Evolutionary conservation across 2,797 vertebrate species (phyloP).

Genomic region (Siniperca scherzeri): DNA sequence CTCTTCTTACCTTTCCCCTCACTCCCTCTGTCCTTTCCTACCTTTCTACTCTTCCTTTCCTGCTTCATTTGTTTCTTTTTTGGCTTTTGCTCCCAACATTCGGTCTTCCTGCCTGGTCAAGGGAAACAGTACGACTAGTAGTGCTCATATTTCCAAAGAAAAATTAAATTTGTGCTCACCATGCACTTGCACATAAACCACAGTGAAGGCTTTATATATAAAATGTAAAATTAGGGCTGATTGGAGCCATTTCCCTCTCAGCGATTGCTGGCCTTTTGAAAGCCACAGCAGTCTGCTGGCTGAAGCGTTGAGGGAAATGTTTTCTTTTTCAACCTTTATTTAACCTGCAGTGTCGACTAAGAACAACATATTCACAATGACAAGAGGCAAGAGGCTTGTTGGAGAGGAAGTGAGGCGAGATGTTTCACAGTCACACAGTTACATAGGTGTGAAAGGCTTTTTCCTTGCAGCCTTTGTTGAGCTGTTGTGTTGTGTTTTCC

Average conservation of each 20-base stretch:
- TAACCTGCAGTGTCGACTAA: constrained; percentile 52
- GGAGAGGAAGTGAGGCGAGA: constrained; percentile 59
- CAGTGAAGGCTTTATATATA: constrained; percentile 62
- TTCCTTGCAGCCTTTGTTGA: constrained; percentile 53
- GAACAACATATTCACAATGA: constrained; percentile 54
- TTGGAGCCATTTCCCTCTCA: constrained; percentile 44
- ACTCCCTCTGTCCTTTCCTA: constrained; percentile 1
- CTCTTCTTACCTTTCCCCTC: constrained; percentile 6
- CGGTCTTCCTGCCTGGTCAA: constrained; percentile 49
- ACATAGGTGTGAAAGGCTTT: constrained; percentile 61
- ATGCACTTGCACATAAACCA: constrained; percentile 67
- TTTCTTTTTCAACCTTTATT: constrained; percentile 62
- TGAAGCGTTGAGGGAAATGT: constrained; percentile 33
- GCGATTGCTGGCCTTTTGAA: constrained; percentile 33
- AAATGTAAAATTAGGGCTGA: constrained; percentile 54
- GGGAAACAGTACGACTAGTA: constrained; percentile 59
- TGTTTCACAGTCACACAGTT: constrained; percentile 43
- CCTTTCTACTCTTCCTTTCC: constrained; percentile 22
- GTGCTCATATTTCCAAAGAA: constrained; percentile 70
- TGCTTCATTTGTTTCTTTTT: constrained; percentile 40
- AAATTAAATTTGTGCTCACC: constrained; percentile 71
- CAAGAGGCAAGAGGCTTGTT: constrained; percentile 36
- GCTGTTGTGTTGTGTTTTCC: constrained; percentile 41
- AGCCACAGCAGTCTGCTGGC: constrained; percentile 32
- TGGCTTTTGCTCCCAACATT: constrained; percentile 38